Evolutionary conservation across 1,140 invertebrate genomes (phyloP).

Genomic region (Drosophila kepulauana): DNA sequence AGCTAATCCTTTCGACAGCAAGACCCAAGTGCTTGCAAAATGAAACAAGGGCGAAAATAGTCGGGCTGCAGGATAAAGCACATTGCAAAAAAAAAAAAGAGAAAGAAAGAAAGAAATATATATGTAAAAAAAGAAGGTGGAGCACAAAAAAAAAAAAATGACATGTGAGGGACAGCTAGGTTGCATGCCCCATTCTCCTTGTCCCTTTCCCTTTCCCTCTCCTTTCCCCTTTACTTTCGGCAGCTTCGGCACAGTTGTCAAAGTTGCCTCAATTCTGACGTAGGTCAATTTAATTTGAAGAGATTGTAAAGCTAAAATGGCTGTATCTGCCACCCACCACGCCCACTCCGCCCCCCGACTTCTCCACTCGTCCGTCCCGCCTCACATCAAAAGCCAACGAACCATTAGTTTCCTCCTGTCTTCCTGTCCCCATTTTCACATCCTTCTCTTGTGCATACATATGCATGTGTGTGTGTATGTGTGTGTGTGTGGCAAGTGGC

Average conservation of each 20-base stretch:
- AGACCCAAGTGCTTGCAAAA: conserved; percentile 27
- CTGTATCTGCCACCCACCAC: conserved; percentile 56
- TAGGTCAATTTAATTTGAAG: conserved; percentile 77
- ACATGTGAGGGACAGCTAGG: conserved; percentile 1
- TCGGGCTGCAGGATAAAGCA: neutral
- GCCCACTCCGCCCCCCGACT: conserved; percentile 12
- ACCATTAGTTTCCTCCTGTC: conserved; percentile 4
- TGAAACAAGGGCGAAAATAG: conserved; percentile 25
- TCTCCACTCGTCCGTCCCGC: neutral
- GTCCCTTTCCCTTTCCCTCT: neutral
- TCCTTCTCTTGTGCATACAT: neutral
- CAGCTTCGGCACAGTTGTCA: conserved; percentile 19
- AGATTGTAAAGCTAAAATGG: conserved; percentile 68
- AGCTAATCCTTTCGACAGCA: conserved; percentile 33
- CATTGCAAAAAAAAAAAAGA: conserved; percentile 14
- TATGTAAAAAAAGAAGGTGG: neutral
- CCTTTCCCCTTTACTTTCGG: neutral
- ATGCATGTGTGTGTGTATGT: too few relatives aligned
- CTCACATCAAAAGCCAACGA: neutral
- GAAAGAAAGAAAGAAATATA: conserved; percentile 20
- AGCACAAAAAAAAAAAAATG: neutral
- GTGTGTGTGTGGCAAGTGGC: too few relatives aligned
- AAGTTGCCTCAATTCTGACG: conserved; percentile 56
- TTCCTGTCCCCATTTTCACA: neutral
- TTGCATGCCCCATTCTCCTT: neutral